phyloP scores from a whole-genome alignment of 2,113 vertebrate species.

The Semicossyphus pulcher region DNA sequence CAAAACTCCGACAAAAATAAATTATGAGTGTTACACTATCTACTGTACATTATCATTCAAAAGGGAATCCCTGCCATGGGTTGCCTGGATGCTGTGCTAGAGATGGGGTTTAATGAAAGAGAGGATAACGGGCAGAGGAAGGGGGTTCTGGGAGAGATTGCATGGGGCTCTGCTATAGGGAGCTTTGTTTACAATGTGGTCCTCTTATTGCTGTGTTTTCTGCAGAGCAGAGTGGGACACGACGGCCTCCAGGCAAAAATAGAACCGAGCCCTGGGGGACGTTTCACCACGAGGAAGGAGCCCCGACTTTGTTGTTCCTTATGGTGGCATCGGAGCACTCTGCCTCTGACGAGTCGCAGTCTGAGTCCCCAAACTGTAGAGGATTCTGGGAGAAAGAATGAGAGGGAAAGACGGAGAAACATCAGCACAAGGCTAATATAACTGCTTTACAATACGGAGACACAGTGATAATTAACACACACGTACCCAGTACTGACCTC shows the following conservation, averaged over 20 bases:
- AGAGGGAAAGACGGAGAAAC: not conserved
- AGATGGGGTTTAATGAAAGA: slow-evolving; percentile 24
- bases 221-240: slow-evolving; percentile 56
- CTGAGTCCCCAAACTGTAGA: slow-evolving; percentile 92
- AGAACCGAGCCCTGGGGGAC: slow-evolving; percentile 7
- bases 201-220: slow-evolving; percentile 78
- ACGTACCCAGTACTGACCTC: slow-evolving; percentile 84
- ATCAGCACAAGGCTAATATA: not conserved
- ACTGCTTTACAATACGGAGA: too few species aligned
- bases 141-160: slow-evolving; percentile 51
- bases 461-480: too few species aligned
- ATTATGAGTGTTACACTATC: slow-evolving; percentile 94
- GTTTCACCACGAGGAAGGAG: slow-evolving; percentile 94
- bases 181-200: slow-evolving; percentile 56
- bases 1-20: slow-evolving; percentile 93
- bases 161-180: slow-evolving; percentile 54
- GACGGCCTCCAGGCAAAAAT: slow-evolving; percentile 66
- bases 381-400: slow-evolving; percentile 86
- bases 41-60: slow-evolving; percentile 92
- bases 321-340: slow-evolving; percentile 98
- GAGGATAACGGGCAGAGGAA: not conserved
- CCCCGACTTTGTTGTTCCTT: slow-evolving; percentile 92
- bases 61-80: slow-evolving; percentile 94
- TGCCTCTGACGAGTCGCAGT: slow-evolving; percentile 95
- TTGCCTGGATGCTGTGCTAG: slow-evolving; percentile 86